A percentile compares a stretch with the other conserved stretches of the same genome.
These are phyloP conservation scores for Cassiopea andromeda DNA, from an alignment of 30 jellyfish, hydroid and myxozoan species.

Conservation along the genomic window DNA sequence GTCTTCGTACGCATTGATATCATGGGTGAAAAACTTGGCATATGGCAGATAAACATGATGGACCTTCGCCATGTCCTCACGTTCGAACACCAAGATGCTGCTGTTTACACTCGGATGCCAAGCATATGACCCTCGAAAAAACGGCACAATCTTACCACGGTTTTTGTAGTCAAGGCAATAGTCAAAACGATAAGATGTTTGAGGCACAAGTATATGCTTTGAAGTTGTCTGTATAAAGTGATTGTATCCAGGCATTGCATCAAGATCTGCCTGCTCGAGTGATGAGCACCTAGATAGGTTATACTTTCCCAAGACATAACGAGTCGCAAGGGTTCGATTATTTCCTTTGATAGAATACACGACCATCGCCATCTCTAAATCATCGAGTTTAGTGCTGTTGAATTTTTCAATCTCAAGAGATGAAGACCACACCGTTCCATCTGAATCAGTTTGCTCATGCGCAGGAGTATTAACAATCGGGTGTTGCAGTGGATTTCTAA, in stretches of 20 bases:
- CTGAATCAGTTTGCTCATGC: slow-evolving; percentile 68
- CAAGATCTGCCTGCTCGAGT: slow-evolving; percentile 31
- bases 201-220: slow-evolving; percentile 58
- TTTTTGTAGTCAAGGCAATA: slow-evolving; percentile 38
- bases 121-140: slow-evolving; percentile 22
- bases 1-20: slow-evolving; percentile 58
- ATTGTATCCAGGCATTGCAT: slow-evolving; percentile 68
- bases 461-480: slow-evolving; percentile 47
- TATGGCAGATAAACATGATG: slow-evolving; percentile 62
- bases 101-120: slow-evolving; percentile 70
- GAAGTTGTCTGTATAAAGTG: slow-evolving; percentile 58
- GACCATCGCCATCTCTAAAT: slow-evolving; percentile 53
- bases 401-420: slow-evolving; percentile 44
- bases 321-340: slow-evolving; percentile 48
- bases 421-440: slow-evolving; percentile 69
- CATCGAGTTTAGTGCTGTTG: slow-evolving; percentile 1
- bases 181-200: slow-evolving; percentile 61
- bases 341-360: slow-evolving; percentile 50
- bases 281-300: slow-evolving; percentile 44
- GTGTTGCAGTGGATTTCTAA: not conserved
- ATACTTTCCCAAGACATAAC: slow-evolving; percentile 63
- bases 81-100: slow-evolving; percentile 67
- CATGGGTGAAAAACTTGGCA: slow-evolving; percentile 63
- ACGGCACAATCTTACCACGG: slow-evolving; percentile 34
- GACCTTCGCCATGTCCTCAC: slow-evolving; percentile 43